Evolutionary conservation across 2,797 vertebrate species (phyloP).

Genomic region (Siniperca obscura): DNA sequence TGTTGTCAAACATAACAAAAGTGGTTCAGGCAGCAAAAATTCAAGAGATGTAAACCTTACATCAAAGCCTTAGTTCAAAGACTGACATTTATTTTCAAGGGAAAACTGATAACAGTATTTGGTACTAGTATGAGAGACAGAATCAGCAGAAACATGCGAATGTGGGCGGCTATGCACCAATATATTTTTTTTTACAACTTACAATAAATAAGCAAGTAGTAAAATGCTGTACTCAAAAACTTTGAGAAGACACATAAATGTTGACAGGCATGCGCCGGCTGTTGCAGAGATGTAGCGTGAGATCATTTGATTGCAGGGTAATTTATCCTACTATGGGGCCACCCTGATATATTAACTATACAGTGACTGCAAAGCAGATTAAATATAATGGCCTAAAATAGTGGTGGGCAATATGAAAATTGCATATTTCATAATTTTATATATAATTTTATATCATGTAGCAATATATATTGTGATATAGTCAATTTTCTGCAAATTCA

Average conservation of each 20-base stretch:
- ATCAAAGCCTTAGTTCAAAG: slow-evolving; percentile 37
- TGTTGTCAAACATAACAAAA: slow-evolving; percentile 20
- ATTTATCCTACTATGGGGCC: background rate
- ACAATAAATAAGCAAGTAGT: slow-evolving; percentile 33
- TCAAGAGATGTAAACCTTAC: slow-evolving; percentile 22
- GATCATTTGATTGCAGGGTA: background rate
- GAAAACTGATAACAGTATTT: slow-evolving; percentile 29
- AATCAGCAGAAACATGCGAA: slow-evolving; percentile 22
- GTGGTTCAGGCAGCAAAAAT: slow-evolving; percentile 15
- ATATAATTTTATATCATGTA: background rate
- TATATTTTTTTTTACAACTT: slow-evolving; percentile 25
- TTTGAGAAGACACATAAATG: background rate
- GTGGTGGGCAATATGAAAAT: background rate
- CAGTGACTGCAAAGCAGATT: slow-evolving; percentile 4
- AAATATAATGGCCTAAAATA: background rate
- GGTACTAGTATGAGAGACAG: slow-evolving; percentile 20
- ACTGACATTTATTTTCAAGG: slow-evolving; percentile 37
- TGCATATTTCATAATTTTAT: background rate
- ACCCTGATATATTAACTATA: background rate
- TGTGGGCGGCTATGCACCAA: slow-evolving; percentile 33
- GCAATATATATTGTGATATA: background rate
- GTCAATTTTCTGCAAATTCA: background rate
- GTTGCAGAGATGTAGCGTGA: background rate
- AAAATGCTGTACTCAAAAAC: background rate
- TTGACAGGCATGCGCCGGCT: background rate